phyloP scores from a whole-genome alignment of 2,888 invertebrate species.

The Pseudoips prasinana region DNA sequence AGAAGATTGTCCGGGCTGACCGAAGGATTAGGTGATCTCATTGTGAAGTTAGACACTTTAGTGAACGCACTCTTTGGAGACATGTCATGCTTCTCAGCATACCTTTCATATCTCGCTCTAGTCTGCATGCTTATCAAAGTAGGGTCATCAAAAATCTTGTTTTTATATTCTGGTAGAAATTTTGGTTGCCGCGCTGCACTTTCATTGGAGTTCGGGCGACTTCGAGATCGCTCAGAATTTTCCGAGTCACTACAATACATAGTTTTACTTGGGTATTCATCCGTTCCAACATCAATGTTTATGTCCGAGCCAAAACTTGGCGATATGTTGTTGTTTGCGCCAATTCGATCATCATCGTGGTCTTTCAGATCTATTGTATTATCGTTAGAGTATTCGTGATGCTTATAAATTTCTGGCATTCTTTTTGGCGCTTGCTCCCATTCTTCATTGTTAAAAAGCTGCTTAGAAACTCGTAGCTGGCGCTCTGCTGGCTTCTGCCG shows the following conservation, averaged over 20 bases:
- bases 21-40: slow-evolving; percentile 86
- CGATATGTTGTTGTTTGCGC: slow-evolving; percentile 71
- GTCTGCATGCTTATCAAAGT: slow-evolving; percentile 76
- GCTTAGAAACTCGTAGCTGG: slow-evolving; percentile 77
- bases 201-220: slow-evolving; percentile 79
- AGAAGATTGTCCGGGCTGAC: slow-evolving; percentile 89
- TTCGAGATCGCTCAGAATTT: slow-evolving; percentile 72
- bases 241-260: slow-evolving; percentile 78
- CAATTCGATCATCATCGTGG: slow-evolving; percentile 66
- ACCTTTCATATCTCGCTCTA: slow-evolving; percentile 76
- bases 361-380: slow-evolving; percentile 62
- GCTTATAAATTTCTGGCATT: slow-evolving; percentile 70
- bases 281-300: slow-evolving; percentile 77
- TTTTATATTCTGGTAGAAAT: slow-evolving; percentile 76
- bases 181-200: slow-evolving; percentile 79
- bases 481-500: slow-evolving; percentile 84
- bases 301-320: slow-evolving; percentile 74
- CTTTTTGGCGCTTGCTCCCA: slow-evolving; percentile 71
- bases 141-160: slow-evolving; percentile 84
- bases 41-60: slow-evolving; percentile 84
- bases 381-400: slow-evolving; percentile 63
- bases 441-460: slow-evolving; percentile 72
- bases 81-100: slow-evolving; percentile 70
- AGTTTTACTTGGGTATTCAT: slow-evolving; percentile 73
- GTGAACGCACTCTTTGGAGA: slow-evolving; percentile 91